Percentiles rank a stretch among this genome's conserved stretches.
phyloP scores from a whole-genome alignment of 2,888 invertebrate species.

The Andrena minutula region DNA sequence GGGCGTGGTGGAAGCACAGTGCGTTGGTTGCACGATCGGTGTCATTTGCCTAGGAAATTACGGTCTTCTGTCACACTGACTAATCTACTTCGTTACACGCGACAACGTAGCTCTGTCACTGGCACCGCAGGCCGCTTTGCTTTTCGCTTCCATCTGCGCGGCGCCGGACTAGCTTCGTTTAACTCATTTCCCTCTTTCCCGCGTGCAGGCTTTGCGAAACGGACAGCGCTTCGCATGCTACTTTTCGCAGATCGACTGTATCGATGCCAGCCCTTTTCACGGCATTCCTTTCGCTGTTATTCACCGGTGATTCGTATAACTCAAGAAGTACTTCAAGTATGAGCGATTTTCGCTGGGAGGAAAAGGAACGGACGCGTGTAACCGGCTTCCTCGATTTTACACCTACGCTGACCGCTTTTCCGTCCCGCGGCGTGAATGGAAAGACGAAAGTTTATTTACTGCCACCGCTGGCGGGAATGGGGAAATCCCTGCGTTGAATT shows the following conservation, averaged over 20 bases:
- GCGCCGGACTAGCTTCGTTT: constrained; percentile 48
- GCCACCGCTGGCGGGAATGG: constrained; percentile 16
- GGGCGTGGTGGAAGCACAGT: constrained; percentile 46
- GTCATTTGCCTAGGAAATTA: constrained; percentile 83
- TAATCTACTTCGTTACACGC: constrained; percentile 83
- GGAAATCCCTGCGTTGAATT: constrained; percentile 49
- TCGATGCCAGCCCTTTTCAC: neutral
- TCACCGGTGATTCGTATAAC: neutral
- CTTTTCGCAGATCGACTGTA: neutral
- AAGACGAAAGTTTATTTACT: constrained; percentile 65
- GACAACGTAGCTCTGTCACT: constrained; percentile 82
- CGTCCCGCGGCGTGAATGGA: constrained; percentile 46
- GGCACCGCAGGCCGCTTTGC: constrained; percentile 70
- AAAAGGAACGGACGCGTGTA: constrained; percentile 15
- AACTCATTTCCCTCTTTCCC: constrained; percentile 59
- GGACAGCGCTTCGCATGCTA: neutral
- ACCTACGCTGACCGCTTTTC: constrained; percentile 21
- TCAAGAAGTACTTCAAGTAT: constrained; percentile 20
- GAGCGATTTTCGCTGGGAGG: constrained; percentile 57
- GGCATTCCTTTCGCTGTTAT: neutral
- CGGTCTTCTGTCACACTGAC: constrained; percentile 82
- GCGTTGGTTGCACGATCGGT: constrained; percentile 81
- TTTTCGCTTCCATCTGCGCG: constrained; percentile 48
- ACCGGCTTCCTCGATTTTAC: constrained; percentile 34
- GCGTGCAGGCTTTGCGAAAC: constrained; percentile 34